Percentiles rank a stretch among this genome's conserved stretches.
Evolutionary conservation across 2,888 invertebrate species (phyloP).

Genomic region (Netelia fuscicornis): DNA sequence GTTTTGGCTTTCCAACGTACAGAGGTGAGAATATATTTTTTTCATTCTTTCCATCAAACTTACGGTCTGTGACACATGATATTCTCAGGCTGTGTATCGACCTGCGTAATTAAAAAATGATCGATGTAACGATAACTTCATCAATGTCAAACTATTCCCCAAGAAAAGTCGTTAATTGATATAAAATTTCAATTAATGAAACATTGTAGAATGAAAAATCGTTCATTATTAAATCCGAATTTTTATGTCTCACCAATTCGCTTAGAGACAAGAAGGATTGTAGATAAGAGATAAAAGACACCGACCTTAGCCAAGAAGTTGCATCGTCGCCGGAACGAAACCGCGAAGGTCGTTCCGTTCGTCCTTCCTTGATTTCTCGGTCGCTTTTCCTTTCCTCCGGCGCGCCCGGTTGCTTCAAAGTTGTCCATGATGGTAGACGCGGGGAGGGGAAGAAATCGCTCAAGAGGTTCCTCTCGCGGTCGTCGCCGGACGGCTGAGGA

Average conservation of each 20-base stretch:
- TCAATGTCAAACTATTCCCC: too few species aligned
- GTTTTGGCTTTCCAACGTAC: background rate
- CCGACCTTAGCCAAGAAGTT: background rate
- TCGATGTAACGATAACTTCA: too few species aligned
- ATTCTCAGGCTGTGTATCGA: too few species aligned
- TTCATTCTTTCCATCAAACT: too few species aligned
- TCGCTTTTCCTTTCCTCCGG: constrained; percentile 25
- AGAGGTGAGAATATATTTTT: background rate
- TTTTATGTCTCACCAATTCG: too few species aligned
- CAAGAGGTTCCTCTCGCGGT: constrained; percentile 17
- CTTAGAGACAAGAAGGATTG: background rate
- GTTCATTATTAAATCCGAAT: background rate
- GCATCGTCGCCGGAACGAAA: constrained; percentile 42
- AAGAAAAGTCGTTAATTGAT: background rate
- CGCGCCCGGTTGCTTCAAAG: constrained; percentile 27
- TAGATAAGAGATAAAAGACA: background rate
- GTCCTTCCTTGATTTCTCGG: background rate
- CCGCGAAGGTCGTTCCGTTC: background rate
- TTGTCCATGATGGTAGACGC: constrained; percentile 2
- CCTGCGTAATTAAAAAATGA: too few species aligned
- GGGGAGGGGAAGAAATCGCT: constrained; percentile 73
- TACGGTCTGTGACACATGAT: too few species aligned
- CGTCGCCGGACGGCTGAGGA: constrained; percentile 71
- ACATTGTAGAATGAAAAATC: background rate
- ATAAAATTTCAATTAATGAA: constrained; percentile 39